These are phyloP conservation scores for Cirrhinus molitorella DNA, from an alignment of 2,797 vertebrate species.

Conservation along the genomic window DNA sequence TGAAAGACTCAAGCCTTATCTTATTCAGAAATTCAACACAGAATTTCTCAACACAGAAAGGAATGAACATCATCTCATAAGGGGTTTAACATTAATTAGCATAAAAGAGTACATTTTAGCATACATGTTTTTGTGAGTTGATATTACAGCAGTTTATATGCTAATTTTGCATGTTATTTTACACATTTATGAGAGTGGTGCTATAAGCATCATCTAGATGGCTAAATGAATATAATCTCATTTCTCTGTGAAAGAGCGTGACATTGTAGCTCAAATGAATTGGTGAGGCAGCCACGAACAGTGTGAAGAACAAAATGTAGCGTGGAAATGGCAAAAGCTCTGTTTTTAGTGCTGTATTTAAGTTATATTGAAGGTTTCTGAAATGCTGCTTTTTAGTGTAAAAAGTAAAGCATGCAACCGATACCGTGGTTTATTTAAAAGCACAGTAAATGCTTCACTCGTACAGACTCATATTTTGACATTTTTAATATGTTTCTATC, in stretches of 20 bases:
- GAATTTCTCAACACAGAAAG: too few relatives aligned
- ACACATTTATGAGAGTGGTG: conserved; percentile 37
- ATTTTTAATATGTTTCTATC: background rate
- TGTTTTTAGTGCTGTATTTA: background rate
- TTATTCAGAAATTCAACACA: background rate
- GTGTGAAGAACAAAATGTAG: conserved; percentile 20
- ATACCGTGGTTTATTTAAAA: background rate
- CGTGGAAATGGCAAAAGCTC: background rate
- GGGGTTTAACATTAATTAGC: conserved; percentile 11
- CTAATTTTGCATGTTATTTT: conserved; percentile 10
- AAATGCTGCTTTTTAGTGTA: background rate
- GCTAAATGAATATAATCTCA: conserved; percentile 48
- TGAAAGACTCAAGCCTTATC: background rate
- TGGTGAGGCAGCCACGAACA: background rate
- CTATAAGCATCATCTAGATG: conserved; percentile 16
- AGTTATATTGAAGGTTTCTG: background rate
- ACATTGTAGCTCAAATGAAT: conserved; percentile 47
- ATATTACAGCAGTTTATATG: conserved; percentile 21
- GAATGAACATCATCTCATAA: background rate
- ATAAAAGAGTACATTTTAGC: background rate
- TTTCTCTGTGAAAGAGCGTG: conserved; percentile 49
- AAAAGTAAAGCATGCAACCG: background rate
- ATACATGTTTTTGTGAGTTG: background rate
- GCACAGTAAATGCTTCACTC: background rate
- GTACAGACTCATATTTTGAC: background rate